Percentiles rank a stretch among this genome's conserved stretches.
Evolutionary conservation across 2,888 invertebrate genomes (phyloP).

Genomic region (Hymenopus coronatus): DNA sequence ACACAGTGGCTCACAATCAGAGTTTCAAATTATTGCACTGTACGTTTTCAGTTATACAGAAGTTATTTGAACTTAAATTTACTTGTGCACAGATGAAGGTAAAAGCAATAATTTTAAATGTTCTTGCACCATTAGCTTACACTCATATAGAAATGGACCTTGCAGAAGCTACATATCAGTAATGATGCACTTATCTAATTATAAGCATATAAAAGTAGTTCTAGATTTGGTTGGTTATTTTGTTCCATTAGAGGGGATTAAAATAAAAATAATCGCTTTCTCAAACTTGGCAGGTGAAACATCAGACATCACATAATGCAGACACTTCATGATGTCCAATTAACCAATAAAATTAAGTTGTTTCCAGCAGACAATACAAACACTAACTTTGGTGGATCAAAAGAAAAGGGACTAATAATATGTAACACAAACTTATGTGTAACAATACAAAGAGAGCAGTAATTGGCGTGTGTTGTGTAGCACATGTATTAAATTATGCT

Average conservation of each 20-base stretch:
- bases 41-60: not conserved
- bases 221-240: constrained; percentile 2
- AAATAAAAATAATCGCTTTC: constrained; percentile 14
- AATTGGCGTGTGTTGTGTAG: constrained; percentile 41
- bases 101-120: constrained; percentile 5
- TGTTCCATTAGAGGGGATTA: not conserved
- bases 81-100: not conserved
- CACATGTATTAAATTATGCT: constrained; percentile 42
- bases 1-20: not conserved
- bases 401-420: constrained; percentile 35
- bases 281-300: not conserved
- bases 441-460: constrained; percentile 33
- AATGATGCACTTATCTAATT: constrained; percentile 8
- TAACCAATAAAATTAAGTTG: constrained; percentile 38
- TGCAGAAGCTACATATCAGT: not conserved
- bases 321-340: not conserved
- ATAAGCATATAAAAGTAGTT: constrained; percentile 15
- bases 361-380: constrained; percentile 45
- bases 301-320: constrained; percentile 8
- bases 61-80: not conserved
- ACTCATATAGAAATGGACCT: not conserved
- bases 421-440: constrained; percentile 36
- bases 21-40: not conserved
- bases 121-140: not conserved
- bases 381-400: constrained; percentile 37